phyloP scores from a whole-genome alignment of 92 coral and sea anemone species.

The Epizoanthus stellaris region DNA sequence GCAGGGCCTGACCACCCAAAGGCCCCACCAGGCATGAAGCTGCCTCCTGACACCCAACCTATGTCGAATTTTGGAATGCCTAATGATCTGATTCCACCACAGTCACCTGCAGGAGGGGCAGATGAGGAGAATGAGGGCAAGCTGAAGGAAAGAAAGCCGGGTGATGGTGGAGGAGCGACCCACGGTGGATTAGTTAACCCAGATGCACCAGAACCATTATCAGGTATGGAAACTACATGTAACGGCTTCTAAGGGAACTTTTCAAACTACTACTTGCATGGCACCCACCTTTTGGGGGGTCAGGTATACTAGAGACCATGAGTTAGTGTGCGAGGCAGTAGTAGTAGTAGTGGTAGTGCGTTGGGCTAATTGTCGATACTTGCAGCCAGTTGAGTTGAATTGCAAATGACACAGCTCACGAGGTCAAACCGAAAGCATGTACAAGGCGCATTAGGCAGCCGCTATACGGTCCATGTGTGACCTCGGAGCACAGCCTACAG shows the following conservation, averaged over 20 bases:
- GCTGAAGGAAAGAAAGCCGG: slow-evolving; percentile 22
- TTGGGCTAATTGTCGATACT: too few species aligned
- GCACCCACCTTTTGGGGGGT: not conserved
- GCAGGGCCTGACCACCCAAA: slow-evolving; percentile 93
- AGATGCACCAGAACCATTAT: slow-evolving; percentile 36
- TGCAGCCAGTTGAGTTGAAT: too few species aligned
- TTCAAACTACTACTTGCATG: not conserved
- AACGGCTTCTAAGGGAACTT: not conserved
- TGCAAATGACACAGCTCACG: too few species aligned
- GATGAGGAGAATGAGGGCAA: slow-evolving; percentile 39
- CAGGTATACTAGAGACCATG: not conserved
- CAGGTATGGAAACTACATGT: slow-evolving; percentile 13
- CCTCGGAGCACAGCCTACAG: too few species aligned
- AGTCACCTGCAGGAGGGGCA: not conserved
- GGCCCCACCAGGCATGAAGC: slow-evolving; percentile 83
- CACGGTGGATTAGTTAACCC: slow-evolving; percentile 42
- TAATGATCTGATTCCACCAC: slow-evolving; percentile 4
- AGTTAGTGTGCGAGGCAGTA: too few species aligned
- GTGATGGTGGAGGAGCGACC: slow-evolving; percentile 24
- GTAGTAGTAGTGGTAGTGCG: too few species aligned
- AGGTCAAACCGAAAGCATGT: too few species aligned
- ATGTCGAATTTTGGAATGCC: slow-evolving; percentile 41
- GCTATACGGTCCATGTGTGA: too few species aligned
- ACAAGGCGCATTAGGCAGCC: too few species aligned
- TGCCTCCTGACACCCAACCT: slow-evolving; percentile 45